phyloP scores from a whole-genome alignment of 2,113 vertebrate species.

The Chaetorhynchus papuensis region DNA sequence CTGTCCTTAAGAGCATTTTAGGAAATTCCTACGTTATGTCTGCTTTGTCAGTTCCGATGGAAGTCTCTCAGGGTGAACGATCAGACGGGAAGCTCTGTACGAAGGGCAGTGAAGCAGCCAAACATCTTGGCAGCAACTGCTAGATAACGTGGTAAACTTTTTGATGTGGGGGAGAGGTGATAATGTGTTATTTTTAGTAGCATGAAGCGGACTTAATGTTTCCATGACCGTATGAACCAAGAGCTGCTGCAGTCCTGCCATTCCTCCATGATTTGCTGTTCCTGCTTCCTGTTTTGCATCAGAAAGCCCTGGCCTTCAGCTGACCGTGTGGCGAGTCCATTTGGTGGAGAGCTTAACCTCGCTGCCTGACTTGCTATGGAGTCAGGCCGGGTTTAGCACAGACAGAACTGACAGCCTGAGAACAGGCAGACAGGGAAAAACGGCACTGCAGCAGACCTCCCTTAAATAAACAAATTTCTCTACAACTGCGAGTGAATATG shows the following conservation, averaged over 20 bases:
- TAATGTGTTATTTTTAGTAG: not conserved
- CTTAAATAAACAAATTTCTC: not conserved
- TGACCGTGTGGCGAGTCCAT: not conserved
- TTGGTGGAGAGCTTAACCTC: not conserved
- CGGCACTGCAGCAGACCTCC: not conserved
- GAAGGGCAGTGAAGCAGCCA: not conserved
- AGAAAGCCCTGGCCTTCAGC: not conserved
- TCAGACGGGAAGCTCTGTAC: not conserved
- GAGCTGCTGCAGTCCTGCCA: not conserved
- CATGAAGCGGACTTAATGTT: not conserved
- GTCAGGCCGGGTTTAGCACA: not conserved
- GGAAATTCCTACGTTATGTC: not conserved
- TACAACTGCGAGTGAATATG: rapidly evolving
- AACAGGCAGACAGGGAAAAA: not conserved
- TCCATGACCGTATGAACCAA: not conserved
- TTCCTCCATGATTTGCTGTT: constrained; percentile 40
- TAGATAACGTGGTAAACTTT: not conserved
- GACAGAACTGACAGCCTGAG: not conserved
- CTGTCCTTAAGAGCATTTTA: not conserved
- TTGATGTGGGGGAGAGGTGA: constrained; percentile 6
- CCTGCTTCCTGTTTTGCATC: not conserved
- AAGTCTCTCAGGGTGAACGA: not conserved
- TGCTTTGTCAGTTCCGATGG: not conserved
- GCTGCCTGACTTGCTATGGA: not conserved
- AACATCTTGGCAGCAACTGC: not conserved